Conservation (phyloP, 2,888 invertebrate genomes). For the Rotaria sp. region DNA sequence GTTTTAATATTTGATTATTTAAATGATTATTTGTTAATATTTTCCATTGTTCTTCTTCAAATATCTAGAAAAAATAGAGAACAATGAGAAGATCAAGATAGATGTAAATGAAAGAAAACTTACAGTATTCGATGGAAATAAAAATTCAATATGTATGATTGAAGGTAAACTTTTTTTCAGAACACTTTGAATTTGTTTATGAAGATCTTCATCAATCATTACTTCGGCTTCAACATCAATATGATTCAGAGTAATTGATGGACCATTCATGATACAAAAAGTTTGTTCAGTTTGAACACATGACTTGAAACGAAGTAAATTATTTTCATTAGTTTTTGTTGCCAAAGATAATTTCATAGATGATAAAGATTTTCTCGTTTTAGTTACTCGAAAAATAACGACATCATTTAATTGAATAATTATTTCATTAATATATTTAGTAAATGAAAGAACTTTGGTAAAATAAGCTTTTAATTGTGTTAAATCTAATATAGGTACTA, state of each 20-base stretch:
- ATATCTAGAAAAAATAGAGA: too few relatives aligned
- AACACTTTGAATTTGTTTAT: background rate
- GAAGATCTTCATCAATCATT: background rate
- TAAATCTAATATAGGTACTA: background rate
- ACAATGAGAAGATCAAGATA: too few relatives aligned
- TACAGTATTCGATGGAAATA: background rate
- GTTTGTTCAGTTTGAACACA: background rate
- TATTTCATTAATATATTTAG: background rate
- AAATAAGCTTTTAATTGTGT: background rate
- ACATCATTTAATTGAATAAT: background rate
- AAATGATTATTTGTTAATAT: background rate
- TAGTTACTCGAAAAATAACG: background rate
- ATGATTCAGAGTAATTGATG: background rate
- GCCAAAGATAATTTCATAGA: background rate
- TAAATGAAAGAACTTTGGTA: constrained; percentile 3
- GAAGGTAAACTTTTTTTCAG: background rate
- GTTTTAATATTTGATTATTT: background rate
- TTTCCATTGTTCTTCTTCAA: background rate
- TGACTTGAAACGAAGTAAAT: background rate
- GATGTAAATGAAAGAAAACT: too few relatives aligned
- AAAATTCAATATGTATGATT: background rate
- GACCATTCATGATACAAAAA: background rate
- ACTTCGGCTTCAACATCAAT: background rate
- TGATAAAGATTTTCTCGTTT: background rate
- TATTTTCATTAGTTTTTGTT: background rate